Base-by-base conservation (phyloP, 2,113 vertebrate species). In the Anarrhichthys ocellatus region DNA sequence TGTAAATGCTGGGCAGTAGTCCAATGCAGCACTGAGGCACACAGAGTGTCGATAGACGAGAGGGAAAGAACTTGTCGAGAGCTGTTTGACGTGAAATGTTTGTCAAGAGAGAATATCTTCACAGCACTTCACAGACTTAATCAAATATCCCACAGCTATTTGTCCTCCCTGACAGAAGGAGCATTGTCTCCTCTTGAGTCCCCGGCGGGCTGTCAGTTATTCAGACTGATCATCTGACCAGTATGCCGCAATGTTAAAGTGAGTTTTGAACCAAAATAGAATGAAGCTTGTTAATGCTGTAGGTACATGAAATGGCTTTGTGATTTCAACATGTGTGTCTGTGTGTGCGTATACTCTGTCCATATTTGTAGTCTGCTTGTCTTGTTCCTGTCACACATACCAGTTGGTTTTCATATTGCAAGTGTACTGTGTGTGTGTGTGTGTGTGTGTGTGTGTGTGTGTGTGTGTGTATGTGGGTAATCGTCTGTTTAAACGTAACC, bases 141-240 rank as follows among this genome's bases (percentile, higher is more conserved):
- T 78, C 83, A 46, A 81, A 82, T 85, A 80, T 82, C 44, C 14
- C 20, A 52, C 68, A 58, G 46, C 42, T 90, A 44, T 81, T 83
- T 56, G 67, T 71, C 59, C 68, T 29, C 42, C 54, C 20, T 0
- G 6, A 81, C 76, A 87, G 85, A 86, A 86, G 64, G 48, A 42
- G 54, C 2, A 52, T 56, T 72, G 78, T 80, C 68, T 78, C 40
- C 61, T 68, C 44, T 24, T 64, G 27, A 54, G 38, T 74, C 72
- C 29, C 82, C 24, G 50, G 38, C 29, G 9, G 29, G 50, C 74
- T 65, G 72, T 80, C 42, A 46, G 2, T 71, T 86, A 80, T 64
- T 74, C 20, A 65, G 50, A 82, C 32, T 50, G 3, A 75, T 87
- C 71, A 76, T 76, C 62, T 62, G 56, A 50, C 66, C 59, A 34